phyloP scores from a whole-genome alignment of 2,888 invertebrate genomes.

The Osedax fenrisi region DNA sequence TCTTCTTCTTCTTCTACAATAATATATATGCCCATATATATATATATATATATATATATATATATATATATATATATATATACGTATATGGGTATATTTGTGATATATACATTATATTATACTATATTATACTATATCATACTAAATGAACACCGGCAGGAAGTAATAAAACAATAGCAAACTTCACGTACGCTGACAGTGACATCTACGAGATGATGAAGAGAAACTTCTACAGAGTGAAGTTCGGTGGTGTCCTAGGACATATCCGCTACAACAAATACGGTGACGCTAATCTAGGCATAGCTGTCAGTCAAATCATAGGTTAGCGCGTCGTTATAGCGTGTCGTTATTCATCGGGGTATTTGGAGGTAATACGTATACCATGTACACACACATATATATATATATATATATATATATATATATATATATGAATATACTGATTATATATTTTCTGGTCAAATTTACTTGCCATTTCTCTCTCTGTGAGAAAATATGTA shows the following conservation, averaged over 20 bases:
- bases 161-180: too few relatives aligned
- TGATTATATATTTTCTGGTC: background rate
- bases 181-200: slow-evolving; percentile 29
- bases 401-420: background rate
- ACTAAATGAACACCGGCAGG: too few relatives aligned
- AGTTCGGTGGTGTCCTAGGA: slow-evolving; percentile 25
- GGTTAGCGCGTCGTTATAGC: slow-evolving; percentile 13
- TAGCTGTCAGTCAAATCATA: slow-evolving; percentile 18
- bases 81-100: too few relatives aligned
- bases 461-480: too few relatives aligned
- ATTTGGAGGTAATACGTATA: background rate
- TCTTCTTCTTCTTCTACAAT: too few relatives aligned
- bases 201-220: slow-evolving; percentile 19
- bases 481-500: too few relatives aligned
- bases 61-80: too few relatives aligned
- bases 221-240: slow-evolving; percentile 13
- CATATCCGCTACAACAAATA: slow-evolving; percentile 19
- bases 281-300: slow-evolving; percentile 18
- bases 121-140: too few relatives aligned
- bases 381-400: background rate
- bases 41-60: too few relatives aligned
- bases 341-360: too few relatives aligned
- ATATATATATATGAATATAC: background rate
- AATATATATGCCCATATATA: too few relatives aligned
- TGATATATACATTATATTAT: too few relatives aligned